A percentile compares a stretch with the other conserved stretches of the same genome.
Conservation (phyloP, 2,888 invertebrate genomes). For the Thyatira batis region DNA sequence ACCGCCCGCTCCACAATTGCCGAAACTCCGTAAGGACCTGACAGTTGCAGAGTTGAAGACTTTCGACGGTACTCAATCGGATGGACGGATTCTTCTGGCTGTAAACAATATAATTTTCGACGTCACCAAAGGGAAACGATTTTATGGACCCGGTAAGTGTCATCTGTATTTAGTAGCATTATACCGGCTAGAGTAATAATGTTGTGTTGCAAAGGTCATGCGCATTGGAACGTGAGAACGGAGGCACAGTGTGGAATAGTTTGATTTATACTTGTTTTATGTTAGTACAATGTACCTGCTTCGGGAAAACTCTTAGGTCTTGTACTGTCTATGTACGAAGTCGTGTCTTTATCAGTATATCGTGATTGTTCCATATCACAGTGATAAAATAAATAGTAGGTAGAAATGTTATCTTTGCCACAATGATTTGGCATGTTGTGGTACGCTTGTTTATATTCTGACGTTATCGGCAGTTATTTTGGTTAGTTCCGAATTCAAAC, state of each 20-base stretch:
- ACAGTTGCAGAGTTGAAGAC: conserved; percentile 92
- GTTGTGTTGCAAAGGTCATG: conserved; percentile 22
- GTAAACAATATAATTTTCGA: conserved; percentile 97
- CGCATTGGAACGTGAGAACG: conserved; percentile 5
- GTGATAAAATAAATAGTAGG: too few species aligned
- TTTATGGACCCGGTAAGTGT: conserved; percentile 95
- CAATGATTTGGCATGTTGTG: too few species aligned
- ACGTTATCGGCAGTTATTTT: too few species aligned
- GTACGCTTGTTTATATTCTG: too few species aligned
- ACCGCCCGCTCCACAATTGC: conserved; percentile 82
- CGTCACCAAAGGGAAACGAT: conserved; percentile 93
- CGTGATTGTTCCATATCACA: too few species aligned
- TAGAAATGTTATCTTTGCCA: too few species aligned
- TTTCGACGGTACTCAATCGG: conserved; percentile 91
- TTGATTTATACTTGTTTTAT: conserved; percentile 17
- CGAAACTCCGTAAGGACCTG: conserved; percentile 94
- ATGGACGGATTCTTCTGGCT: conserved; percentile 94
- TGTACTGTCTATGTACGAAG: too few species aligned
- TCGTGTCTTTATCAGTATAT: too few species aligned
- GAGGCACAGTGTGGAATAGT: conserved; percentile 17
- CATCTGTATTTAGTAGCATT: conserved; percentile 21
- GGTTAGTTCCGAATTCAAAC: too few species aligned
- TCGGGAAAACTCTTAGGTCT: too few species aligned
- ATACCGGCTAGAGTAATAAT: conserved; percentile 9
- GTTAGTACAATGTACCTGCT: conserved; percentile 8